Evolutionary conservation across 2,113 vertebrate species (phyloP).

Genomic region (Empidonax traillii): DNA sequence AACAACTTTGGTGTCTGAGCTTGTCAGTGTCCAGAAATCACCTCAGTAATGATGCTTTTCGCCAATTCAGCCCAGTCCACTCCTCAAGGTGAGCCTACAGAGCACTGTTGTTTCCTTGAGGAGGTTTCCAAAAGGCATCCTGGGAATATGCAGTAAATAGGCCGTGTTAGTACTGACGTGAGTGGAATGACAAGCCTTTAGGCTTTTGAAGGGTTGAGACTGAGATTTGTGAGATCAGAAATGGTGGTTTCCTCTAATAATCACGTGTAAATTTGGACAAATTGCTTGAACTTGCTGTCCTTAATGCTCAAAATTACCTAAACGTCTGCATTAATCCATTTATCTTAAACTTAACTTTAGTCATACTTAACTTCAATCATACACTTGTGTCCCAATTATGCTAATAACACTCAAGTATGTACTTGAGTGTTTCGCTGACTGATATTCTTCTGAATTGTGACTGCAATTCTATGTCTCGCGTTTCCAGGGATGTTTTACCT

Average conservation of each 20-base stretch:
- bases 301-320: neutral
- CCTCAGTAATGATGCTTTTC: neutral
- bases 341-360: constrained; percentile 8
- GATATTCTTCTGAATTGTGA: neutral
- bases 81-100: neutral
- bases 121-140: neutral
- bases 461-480: neutral
- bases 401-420: constrained; percentile 8
- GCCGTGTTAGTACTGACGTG: no score
- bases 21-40: neutral
- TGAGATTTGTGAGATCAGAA: neutral
- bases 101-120: neutral
- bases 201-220: neutral
- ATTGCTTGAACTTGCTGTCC: neutral
- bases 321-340: constrained; percentile 5
- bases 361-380: neutral
- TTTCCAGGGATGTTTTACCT: neutral
- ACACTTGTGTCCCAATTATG: constrained; percentile 8
- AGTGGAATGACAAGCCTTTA: neutral
- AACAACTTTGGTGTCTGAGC: neutral
- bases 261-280: neutral
- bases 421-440: neutral
- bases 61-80: neutral
- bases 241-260: neutral
- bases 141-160: neutral